Conservation (phyloP, 2,113 vertebrate species). For the Paradoxurus hermaphroditus region DNA sequence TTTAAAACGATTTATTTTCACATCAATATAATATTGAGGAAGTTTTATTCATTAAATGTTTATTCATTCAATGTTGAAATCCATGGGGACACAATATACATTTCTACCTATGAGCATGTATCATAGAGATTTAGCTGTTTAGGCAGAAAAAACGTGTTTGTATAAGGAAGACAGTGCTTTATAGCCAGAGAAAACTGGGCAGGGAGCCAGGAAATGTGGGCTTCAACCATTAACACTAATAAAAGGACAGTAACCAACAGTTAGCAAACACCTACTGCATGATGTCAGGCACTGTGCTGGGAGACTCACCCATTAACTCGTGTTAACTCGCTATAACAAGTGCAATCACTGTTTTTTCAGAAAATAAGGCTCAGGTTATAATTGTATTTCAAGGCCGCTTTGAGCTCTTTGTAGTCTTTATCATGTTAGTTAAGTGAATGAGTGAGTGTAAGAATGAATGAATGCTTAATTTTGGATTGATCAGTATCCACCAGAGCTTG, state of each 20-base stretch:
- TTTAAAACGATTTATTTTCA: slow-evolving; percentile 42
- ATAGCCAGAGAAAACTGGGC: background rate
- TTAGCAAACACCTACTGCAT: background rate
- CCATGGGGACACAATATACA: background rate
- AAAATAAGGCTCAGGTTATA: background rate
- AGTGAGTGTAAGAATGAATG: background rate
- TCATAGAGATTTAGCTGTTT: background rate
- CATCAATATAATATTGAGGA: background rate
- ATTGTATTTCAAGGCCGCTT: background rate
- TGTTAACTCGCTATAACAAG: background rate
- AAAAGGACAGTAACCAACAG: background rate
- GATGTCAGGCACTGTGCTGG: background rate
- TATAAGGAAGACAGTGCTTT: background rate
- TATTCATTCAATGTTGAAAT: slow-evolving; percentile 45
- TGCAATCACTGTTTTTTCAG: background rate
- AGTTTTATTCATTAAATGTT: slow-evolving; percentile 35
- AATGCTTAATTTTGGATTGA: background rate
- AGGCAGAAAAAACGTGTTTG: background rate
- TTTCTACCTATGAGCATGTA: background rate
- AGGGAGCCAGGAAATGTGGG: background rate
- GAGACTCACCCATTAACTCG: background rate
- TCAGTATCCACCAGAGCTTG: background rate
- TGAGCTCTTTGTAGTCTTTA: background rate
- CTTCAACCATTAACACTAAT: background rate
- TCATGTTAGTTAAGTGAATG: background rate